phyloP scores from a whole-genome alignment of 1,140 invertebrate species.

The Scaptomyza pallida region DNA sequence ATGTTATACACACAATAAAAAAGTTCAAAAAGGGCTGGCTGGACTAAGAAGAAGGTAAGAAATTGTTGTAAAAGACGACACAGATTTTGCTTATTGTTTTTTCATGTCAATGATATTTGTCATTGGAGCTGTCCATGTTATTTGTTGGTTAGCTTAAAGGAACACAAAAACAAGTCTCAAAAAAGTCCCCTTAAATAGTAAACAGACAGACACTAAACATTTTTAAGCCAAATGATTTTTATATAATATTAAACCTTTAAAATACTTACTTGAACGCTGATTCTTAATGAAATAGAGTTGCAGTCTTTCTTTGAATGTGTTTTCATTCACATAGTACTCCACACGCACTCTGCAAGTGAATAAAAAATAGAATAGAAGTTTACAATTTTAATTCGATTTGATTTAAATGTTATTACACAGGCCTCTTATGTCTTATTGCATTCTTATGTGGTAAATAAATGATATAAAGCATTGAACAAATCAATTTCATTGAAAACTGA shows the following conservation, averaged over 20 bases:
- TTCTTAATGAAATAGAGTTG: constrained; percentile 99
- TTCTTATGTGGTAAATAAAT: constrained; percentile 26
- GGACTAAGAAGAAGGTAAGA: too few relatives aligned
- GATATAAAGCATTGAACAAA: constrained; percentile 16
- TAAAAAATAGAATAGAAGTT: constrained; percentile 1
- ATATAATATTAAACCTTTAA: background rate
- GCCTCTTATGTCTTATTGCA: constrained; percentile 29
- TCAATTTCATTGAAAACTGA: constrained; percentile 20
- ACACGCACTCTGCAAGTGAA: constrained; percentile 93
- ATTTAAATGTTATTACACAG: constrained; percentile 18
- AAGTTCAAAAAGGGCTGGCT: too few relatives aligned
- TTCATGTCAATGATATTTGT: too few relatives aligned
- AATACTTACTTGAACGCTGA: constrained; percentile 98
- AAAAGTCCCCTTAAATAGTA: background rate
- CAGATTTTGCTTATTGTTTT: too few relatives aligned
- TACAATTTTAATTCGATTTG: constrained; percentile 24
- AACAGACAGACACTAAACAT: too few relatives aligned
- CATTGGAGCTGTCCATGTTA: too few relatives aligned
- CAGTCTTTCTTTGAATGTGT: constrained; percentile 98
- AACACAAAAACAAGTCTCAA: too few relatives aligned
- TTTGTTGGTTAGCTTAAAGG: too few relatives aligned
- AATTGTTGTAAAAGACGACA: too few relatives aligned
- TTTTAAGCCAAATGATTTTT: too few relatives aligned
- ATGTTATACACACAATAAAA: too few relatives aligned
- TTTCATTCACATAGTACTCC: constrained; percentile 99